Evolutionary conservation across 53 echinoderm and acorn worm species (phyloP), one percentile per base, ranked within the genome.

Genomic region (Holothuria leucospilota): DNA sequence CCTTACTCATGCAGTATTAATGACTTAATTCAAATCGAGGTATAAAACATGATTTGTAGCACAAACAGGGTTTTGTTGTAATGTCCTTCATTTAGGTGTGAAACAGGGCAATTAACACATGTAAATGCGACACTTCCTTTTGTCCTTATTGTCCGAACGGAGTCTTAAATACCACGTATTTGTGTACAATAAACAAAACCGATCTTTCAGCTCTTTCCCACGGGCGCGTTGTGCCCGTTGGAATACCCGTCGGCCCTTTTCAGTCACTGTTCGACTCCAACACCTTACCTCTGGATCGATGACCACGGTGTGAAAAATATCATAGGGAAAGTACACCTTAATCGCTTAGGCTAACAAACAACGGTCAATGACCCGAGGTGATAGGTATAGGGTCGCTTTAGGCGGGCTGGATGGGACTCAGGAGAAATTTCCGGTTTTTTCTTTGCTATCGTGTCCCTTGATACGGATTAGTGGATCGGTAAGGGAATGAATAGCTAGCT

Each of bases 291-390:
- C 56, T 56, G 56, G 70, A 70, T 70, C 70, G 70, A 70, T 70
- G 70, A 51, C 46, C 77, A 52, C 20, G 77, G 53, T 77, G 77
- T 52, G 77, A 77, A 77, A 77, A 49, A 77, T 67, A 67, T 29
- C 27, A 29, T 67, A 29, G 67, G 26, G 67, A 67, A 30, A 27
- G 30, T 67, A 27, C 67, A 67, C 30, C 67, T 67, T 67, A 30
- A 56, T 56, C 56, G 56, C 56, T 56, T 56, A 39, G 72, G 72
- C 74, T 42, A 74, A 74, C 20, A 74, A 74, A 74, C 52, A 74
- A 74, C 74, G 74, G 74, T 74, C 74, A 74, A 30, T 74, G 74
- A 74, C 74, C 74, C 51, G 74, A 52, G 74, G 74, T 49, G 74
- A 51, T 74, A 74, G 74, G 74, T 51, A 74, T 25, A 74, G 68